Conservation (phyloP, 2,797 vertebrate genomes). For the Linurgus olivaceus region DNA sequence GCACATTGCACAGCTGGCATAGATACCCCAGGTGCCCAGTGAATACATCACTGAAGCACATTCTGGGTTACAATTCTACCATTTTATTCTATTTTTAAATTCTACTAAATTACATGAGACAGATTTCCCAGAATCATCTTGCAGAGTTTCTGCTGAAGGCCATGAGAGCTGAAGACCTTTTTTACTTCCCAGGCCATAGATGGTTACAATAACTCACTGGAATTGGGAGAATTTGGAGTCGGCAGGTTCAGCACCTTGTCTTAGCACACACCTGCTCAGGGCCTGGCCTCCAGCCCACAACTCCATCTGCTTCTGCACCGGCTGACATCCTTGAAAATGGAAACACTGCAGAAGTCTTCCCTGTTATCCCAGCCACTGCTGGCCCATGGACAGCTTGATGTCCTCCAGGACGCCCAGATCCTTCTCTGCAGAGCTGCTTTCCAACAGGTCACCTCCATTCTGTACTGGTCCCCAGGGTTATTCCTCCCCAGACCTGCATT, state of each 20-base stretch:
- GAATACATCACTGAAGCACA: not conserved
- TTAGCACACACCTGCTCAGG: not conserved
- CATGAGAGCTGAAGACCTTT: not conserved
- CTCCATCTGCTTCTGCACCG: not conserved
- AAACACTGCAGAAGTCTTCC: not conserved
- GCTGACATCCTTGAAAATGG: not conserved
- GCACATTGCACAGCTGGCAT: not conserved
- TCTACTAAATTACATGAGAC: not conserved
- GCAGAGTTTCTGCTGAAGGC: not conserved
- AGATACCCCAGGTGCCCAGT: accelerated
- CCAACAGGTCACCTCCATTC: not conserved
- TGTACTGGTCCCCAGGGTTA: not conserved
- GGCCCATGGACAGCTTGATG: not conserved
- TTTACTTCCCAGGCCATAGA: not conserved
- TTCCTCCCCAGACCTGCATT: not conserved
- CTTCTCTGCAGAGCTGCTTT: not conserved
- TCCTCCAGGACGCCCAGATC: not conserved
- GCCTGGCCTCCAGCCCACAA: not conserved
- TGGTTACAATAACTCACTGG: not conserved
- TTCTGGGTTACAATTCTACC: not conserved
- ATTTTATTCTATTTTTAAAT: not conserved
- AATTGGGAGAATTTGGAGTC: not conserved
- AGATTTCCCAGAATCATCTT: not conserved
- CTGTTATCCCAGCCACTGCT: not conserved
- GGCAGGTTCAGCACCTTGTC: accelerated